Evolutionary conservation across 2,113 vertebrate genomes (phyloP), one percentile per base, ranked within the genome.

Genomic region (Hemicordylus capensis): DNA sequence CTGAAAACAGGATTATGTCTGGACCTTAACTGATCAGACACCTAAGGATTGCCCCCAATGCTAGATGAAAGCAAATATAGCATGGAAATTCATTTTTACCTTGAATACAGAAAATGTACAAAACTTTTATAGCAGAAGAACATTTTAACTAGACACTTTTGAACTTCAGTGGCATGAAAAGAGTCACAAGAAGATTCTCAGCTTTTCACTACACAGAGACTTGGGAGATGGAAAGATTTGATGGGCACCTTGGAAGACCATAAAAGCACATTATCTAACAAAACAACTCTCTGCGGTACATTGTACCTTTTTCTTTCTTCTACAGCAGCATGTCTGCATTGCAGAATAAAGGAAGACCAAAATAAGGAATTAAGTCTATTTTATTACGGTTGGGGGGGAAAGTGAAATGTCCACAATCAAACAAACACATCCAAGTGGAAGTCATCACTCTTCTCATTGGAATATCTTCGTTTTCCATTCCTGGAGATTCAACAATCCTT

Each of bases 201-300:
- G 69, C 73, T 51, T 88, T 91, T 90, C 80, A 66, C 12, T 2
- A 9, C 39, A 80, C 22, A 59, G 4, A 72, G 5, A 0, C 19
- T 69, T 75, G 56, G 73, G 39, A 42, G 79, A 86, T 14, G n/a
- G 83, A 78, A 73, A 76, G 74, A 76, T 37, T 70, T 88, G 44
- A 19, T 67, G 80, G 74, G 85, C 85, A 85, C 12, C 24, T 81
- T 88, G 44, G n/a, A 88, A 93, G 70, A 83, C 61, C 83, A 46
- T 87, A 88, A 90, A 93, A 93, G 19, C 51, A 91, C 84, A 93
- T 86, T 85, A 90, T 77, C 76, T 86, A 59, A 58, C 67, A 59
- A 83, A 91, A 90, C 83, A 76, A 61, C 72, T 89, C 72, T 84
- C 79, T 72, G 0, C 37, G 64, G n/a, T 3, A 46, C 26, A 59